Evolutionary conservation across 2,888 invertebrate species (phyloP).

Genomic region (Camponotus fellah): DNA sequence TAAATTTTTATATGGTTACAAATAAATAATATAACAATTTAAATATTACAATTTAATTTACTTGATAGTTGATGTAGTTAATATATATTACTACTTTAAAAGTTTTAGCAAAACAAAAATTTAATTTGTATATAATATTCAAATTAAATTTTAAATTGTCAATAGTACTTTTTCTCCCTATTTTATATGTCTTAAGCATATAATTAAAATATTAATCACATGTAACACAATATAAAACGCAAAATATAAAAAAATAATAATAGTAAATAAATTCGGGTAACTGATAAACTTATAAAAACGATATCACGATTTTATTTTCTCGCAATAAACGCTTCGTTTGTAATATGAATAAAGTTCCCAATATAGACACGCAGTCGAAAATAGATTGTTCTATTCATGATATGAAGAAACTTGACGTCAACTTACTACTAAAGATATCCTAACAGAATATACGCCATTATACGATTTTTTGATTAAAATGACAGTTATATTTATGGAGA

Average conservation of each 20-base stretch:
- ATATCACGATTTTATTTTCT: slow-evolving; percentile 62
- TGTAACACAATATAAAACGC: neutral
- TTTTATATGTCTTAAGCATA: neutral
- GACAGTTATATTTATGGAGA: slow-evolving; percentile 51
- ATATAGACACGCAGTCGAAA: slow-evolving; percentile 82
- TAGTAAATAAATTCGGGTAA: neutral
- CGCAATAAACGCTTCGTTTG: slow-evolving; percentile 79
- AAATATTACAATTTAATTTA: slow-evolving; percentile 19
- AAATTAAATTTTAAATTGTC: neutral
- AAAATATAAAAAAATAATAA: neutral
- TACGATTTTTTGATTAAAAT: slow-evolving; percentile 67
- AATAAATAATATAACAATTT: too few species aligned
- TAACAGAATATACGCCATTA: slow-evolving; percentile 55
- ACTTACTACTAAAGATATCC: slow-evolving; percentile 64
- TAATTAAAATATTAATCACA: neutral
- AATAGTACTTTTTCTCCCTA: neutral
- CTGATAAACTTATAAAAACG: slow-evolving; percentile 52
- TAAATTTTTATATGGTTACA: too few species aligned
- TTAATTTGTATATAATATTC: neutral
- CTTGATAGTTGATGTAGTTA: neutral
- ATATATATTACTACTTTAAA: neutral
- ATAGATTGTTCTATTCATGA: slow-evolving; percentile 83
- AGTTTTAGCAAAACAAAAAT: neutral
- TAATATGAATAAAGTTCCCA: slow-evolving; percentile 84
- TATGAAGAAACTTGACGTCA: slow-evolving; percentile 81